A percentile compares a stretch with the other conserved stretches of the same genome.
These are phyloP conservation scores for Pristionchus mayeri DNA, from an alignment of 2,888 invertebrate species.

Conservation along the genomic window DNA sequence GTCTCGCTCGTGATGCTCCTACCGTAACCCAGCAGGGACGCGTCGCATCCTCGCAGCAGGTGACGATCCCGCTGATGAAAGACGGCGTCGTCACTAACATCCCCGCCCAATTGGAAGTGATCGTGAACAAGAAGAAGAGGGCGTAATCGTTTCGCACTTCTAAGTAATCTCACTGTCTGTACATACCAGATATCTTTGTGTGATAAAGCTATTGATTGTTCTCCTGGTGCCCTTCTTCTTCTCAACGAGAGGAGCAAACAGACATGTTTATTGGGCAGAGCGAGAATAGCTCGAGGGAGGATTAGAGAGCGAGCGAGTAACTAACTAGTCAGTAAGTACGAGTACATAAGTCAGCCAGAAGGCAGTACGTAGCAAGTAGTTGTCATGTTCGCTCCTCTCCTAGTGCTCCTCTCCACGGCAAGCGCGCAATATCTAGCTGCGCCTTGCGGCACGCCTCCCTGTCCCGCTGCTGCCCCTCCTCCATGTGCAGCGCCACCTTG, in stretches of 20 bases:
- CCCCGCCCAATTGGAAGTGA: neutral
- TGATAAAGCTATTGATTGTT: conserved; percentile 26
- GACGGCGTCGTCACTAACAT: neutral
- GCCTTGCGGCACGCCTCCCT: conserved; percentile 22
- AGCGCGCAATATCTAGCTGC: neutral
- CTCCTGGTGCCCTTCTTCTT: neutral
- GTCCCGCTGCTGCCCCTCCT: neutral
- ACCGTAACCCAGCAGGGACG: no score
- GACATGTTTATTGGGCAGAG: conserved; percentile 18
- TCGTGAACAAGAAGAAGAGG: neutral
- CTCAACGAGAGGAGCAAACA: neutral
- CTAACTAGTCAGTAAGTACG: neutral
- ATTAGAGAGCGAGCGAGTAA: neutral
- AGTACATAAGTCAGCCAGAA: neutral
- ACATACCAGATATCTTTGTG: conserved; percentile 16
- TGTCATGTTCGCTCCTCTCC: neutral
- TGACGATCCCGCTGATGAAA: neutral
- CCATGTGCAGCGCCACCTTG: neutral
- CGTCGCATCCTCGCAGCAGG: neutral
- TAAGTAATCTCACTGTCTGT: conserved; percentile 1
- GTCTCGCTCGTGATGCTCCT: neutral
- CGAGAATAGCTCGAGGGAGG: conserved; percentile 20
- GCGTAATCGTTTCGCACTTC: neutral
- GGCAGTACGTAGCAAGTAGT: neutral
- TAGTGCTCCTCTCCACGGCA: neutral